phyloP scores from a whole-genome alignment of 2,113 vertebrate species.

The Centropristis striata region DNA sequence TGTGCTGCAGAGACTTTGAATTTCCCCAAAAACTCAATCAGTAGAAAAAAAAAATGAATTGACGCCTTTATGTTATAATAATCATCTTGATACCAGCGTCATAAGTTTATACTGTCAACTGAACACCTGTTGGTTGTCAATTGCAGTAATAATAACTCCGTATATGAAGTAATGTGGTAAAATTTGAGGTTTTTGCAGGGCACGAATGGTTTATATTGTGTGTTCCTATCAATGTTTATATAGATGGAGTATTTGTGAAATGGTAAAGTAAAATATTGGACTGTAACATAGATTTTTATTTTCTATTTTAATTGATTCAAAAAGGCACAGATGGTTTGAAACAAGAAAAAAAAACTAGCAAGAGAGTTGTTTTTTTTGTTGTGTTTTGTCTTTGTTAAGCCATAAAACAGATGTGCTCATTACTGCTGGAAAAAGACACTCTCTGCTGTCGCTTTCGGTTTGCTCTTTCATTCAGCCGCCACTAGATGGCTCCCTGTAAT shows the following conservation, averaged over 20 bases:
- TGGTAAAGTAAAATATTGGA: slow-evolving; percentile 92
- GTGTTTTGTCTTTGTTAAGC: slow-evolving; percentile 69
- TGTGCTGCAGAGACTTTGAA: slow-evolving; percentile 69
- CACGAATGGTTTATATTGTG: slow-evolving; percentile 82
- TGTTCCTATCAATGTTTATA: slow-evolving; percentile 87
- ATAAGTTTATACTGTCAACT: slow-evolving; percentile 8
- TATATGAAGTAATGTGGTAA: slow-evolving; percentile 75
- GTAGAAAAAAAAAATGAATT: neutral
- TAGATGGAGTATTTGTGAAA: slow-evolving; percentile 91
- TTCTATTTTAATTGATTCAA: slow-evolving; percentile 67
- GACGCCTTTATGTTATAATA: neutral
- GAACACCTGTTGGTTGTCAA: neutral
- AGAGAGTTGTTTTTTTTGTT: slow-evolving; percentile 45
- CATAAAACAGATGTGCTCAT: slow-evolving; percentile 48
- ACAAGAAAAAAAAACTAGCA: slow-evolving; percentile 6
- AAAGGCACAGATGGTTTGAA: slow-evolving; percentile 48
- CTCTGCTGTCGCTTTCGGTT: slow-evolving; percentile 41
- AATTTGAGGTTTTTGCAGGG: slow-evolving; percentile 76
- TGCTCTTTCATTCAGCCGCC: slow-evolving; percentile 42
- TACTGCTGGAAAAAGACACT: slow-evolving; percentile 32
- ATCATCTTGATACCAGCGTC: neutral
- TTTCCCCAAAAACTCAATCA: slow-evolving; percentile 9
- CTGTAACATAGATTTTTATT: slow-evolving; percentile 78
- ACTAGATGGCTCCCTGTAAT: slow-evolving; percentile 73
- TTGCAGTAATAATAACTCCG: slow-evolving; percentile 6